phyloP scores from a whole-genome alignment of 2,888 invertebrate genomes.

The Nezara viridula region DNA sequence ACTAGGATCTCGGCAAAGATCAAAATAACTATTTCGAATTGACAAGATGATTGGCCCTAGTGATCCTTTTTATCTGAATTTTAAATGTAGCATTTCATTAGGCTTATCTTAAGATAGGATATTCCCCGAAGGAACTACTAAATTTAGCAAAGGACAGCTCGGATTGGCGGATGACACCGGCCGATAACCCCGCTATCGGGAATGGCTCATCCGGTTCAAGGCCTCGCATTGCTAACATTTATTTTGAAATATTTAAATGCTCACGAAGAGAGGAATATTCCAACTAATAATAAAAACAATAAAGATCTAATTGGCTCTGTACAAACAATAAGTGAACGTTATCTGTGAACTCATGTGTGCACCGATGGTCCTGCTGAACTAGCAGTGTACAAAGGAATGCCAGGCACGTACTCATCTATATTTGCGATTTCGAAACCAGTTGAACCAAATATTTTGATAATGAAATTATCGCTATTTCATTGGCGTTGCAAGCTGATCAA shows the following conservation, averaged over 20 bases:
- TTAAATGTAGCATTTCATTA: conserved; percentile 29
- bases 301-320: not conserved
- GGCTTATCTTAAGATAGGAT: not conserved
- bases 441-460: too few species aligned
- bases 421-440: too few species aligned
- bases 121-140: not conserved
- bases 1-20: not conserved
- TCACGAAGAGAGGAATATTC: not conserved
- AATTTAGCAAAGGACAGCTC: not conserved
- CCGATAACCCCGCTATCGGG: not conserved
- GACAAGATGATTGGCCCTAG: not conserved
- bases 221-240: not conserved
- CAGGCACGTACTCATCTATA: too few species aligned
- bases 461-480: too few species aligned
- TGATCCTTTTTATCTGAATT: not conserved
- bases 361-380: too few species aligned
- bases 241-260: not conserved
- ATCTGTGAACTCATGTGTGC: too few species aligned
- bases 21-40: not conserved
- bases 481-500: too few species aligned
- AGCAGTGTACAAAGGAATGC: too few species aligned
- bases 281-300: not conserved
- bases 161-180: not conserved
- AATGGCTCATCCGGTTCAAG: not conserved
- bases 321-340: too few species aligned